These are phyloP conservation scores for Cantharis rustica DNA, from an alignment of 2,888 invertebrate species.

Conservation along the genomic window DNA sequence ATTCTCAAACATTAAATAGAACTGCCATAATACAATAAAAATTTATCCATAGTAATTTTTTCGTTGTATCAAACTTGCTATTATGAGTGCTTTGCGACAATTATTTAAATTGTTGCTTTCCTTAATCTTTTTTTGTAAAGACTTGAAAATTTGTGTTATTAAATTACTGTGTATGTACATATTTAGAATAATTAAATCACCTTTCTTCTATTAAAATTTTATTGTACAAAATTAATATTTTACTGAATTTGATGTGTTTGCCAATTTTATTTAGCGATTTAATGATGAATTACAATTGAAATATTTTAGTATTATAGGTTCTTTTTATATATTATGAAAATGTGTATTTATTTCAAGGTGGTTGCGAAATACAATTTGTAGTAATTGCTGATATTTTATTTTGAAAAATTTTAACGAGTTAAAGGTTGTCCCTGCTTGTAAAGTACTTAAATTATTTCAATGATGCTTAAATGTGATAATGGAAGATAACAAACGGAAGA, in stretches of 20 bases:
- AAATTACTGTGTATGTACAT: background rate
- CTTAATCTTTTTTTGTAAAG: background rate
- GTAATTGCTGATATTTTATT: conserved; percentile 7
- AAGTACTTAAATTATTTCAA: no score
- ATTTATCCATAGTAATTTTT: background rate
- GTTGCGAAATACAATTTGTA: conserved; percentile 30
- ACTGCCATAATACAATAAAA: background rate
- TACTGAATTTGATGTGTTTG: background rate
- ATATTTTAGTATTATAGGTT: background rate
- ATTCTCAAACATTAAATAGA: background rate
- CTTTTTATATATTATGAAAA: conserved; percentile 25
- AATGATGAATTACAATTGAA: background rate
- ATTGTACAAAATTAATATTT: background rate
- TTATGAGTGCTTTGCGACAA: background rate
- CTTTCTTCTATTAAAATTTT: background rate
- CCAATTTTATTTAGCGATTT: background rate
- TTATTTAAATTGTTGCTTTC: background rate
- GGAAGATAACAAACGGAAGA: no score
- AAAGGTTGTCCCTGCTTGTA: background rate
- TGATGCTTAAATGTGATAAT: no score
- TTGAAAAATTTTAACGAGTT: background rate
- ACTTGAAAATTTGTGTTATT: background rate
- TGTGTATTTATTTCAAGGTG: conserved; percentile 28
- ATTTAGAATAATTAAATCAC: background rate
- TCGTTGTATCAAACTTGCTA: background rate